Percentiles rank a stretch among this genome's conserved stretches.
Evolutionary conservation across 2,113 vertebrate species (phyloP).

Genomic region (Cebus imitator): DNA sequence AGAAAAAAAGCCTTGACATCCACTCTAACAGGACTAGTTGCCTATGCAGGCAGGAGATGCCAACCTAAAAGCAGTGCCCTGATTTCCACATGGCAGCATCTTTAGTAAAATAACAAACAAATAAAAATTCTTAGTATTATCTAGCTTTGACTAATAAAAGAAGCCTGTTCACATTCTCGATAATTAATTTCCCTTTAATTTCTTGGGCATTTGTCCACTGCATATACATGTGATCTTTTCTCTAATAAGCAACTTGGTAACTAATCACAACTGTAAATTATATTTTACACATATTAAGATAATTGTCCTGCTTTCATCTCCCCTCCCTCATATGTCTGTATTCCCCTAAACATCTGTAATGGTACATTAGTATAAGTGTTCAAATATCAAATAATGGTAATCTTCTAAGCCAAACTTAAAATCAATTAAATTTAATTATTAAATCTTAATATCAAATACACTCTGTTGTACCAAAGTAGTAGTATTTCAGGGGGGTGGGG

Average conservation of each 20-base stretch:
- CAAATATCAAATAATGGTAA: background rate
- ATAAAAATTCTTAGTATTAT: background rate
- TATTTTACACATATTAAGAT: slow-evolving; percentile 19
- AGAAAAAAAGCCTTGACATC: slow-evolving; percentile 74
- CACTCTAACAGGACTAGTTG: background rate
- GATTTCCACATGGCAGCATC: slow-evolving; percentile 17
- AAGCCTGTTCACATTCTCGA: background rate
- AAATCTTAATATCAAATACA: background rate
- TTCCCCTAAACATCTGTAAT: background rate
- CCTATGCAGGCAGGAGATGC: slow-evolving; percentile 30
- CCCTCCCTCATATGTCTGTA: background rate
- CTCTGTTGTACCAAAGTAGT: background rate
- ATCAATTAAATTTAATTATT: background rate
- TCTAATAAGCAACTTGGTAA: slow-evolving; percentile 57
- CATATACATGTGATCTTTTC: slow-evolving; percentile 21
- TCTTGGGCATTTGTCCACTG: background rate
- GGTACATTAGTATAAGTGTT: too few species aligned
- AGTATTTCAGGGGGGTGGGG: background rate
- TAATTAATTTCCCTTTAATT: slow-evolving; percentile 50
- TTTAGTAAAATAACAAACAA: slow-evolving; percentile 41
- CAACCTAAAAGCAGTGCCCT: slow-evolving; percentile 14
- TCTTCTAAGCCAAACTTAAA: background rate
- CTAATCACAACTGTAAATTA: slow-evolving; percentile 69
- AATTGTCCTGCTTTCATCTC: too few species aligned
- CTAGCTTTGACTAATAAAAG: slow-evolving; percentile 44